A percentile compares a stretch with the other conserved stretches of the same genome.
These are phyloP conservation scores for Eristalis intricaria DNA, from an alignment of 2,888 invertebrate species.

Conservation along the genomic window DNA sequence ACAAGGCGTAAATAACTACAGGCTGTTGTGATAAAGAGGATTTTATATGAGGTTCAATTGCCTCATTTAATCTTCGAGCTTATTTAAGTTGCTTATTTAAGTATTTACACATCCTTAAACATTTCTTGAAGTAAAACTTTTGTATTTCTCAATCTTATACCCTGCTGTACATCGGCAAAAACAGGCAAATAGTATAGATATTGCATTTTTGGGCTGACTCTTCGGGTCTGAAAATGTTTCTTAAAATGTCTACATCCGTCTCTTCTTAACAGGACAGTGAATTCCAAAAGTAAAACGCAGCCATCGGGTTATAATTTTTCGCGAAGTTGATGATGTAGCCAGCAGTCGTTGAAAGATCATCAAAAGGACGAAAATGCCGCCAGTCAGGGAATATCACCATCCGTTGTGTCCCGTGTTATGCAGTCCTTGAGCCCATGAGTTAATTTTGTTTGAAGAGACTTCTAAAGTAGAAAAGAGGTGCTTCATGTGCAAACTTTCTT, in stretches of 20 bases:
- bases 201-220: constrained; percentile 30
- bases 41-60: no score
- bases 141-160: neutral
- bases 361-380: constrained; percentile 44
- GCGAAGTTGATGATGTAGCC: constrained; percentile 53
- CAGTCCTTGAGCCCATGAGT: constrained; percentile 54
- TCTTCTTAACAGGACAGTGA: constrained; percentile 19
- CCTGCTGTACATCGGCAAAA: neutral
- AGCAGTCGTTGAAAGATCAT: constrained; percentile 27
- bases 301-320: constrained; percentile 42
- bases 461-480: constrained; percentile 53
- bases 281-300: constrained; percentile 34
- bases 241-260: constrained; percentile 17
- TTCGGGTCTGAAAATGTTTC: neutral
- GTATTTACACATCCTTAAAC: no score
- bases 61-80: no score
- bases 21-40: no score
- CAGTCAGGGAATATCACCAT: constrained; percentile 51
- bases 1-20: no score
- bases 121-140: neutral
- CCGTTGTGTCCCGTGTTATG: constrained; percentile 14
- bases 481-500: constrained; percentile 69
- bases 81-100: no score
- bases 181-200: neutral
- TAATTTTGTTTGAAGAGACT: constrained; percentile 69